phyloP scores from a whole-genome alignment of 2,888 invertebrate species.

The Drosophila multiciliata region DNA sequence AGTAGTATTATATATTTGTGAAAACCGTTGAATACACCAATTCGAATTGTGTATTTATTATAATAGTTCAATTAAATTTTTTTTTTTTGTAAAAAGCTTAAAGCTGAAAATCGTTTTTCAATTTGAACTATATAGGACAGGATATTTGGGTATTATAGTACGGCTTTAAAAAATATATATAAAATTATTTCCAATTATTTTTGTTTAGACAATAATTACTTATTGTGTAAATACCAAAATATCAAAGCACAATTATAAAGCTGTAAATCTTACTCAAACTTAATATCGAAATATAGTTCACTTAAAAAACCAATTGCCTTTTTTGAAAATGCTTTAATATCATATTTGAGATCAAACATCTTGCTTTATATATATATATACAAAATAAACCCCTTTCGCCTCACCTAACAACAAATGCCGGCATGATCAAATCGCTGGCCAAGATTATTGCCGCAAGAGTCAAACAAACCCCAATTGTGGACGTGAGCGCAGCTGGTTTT shows the following conservation, averaged over 20 bases:
- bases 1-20: too few relatives aligned
- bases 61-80: too few relatives aligned
- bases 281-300: neutral
- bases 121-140: neutral
- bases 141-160: neutral
- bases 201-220: neutral
- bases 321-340: neutral
- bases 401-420: neutral
- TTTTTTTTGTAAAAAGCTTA: too few relatives aligned
- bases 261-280: neutral
- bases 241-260: neutral
- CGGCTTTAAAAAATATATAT: neutral
- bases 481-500: conserved; percentile 66
- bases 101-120: neutral
- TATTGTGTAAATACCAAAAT: too few relatives aligned
- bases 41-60: neutral
- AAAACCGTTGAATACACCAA: too few relatives aligned
- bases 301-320: neutral
- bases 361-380: neutral
- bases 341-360: neutral
- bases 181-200: neutral
- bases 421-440: conserved; percentile 33
- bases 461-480: conserved; percentile 28
- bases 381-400: conserved; percentile 11
- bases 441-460: conserved; percentile 45